These are phyloP conservation scores for Spea hammondii DNA, from an alignment of 2,797 vertebrate genomes.

Conservation along the genomic window DNA sequence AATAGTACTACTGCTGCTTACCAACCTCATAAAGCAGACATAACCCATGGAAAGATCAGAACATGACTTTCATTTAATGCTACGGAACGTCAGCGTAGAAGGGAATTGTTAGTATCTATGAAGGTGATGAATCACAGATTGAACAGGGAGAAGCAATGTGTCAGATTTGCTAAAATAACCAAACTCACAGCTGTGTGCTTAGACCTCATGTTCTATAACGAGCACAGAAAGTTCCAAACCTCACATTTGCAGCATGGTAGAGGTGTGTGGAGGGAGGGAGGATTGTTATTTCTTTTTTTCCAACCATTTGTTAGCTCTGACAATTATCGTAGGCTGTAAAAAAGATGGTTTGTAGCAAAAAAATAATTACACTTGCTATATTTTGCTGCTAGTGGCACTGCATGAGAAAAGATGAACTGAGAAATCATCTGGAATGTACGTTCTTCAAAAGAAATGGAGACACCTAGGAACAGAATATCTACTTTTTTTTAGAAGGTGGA, in stretches of 20 bases:
- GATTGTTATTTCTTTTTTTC: neutral
- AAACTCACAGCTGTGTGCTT: constrained; percentile 15
- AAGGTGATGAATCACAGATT: constrained; percentile 6
- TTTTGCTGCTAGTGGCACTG: neutral
- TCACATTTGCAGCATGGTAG: neutral
- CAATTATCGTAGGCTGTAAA: constrained; percentile 5
- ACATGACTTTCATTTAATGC: neutral
- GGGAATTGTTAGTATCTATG: constrained; percentile 21
- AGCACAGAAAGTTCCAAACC: constrained; percentile 24
- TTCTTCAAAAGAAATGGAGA: too few relatives aligned
- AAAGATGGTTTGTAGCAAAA: constrained; percentile 11
- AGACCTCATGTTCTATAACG: constrained; percentile 23
- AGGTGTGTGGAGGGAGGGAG: constrained; percentile 6
- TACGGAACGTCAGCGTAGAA: neutral
- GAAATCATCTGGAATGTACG: too few relatives aligned
- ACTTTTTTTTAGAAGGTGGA: too few relatives aligned
- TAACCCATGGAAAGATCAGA: neutral
- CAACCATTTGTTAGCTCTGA: constrained; percentile 3
- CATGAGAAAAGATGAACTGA: too few relatives aligned
- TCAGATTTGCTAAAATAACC: constrained; percentile 25
- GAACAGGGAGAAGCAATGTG: constrained; percentile 21
- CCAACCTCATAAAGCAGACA: neutral
- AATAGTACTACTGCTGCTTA: too few relatives aligned
- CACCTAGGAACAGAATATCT: too few relatives aligned
- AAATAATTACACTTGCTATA: neutral